phyloP scores from a whole-genome alignment of 2,797 vertebrate genomes.

The Mus caroli region DNA sequence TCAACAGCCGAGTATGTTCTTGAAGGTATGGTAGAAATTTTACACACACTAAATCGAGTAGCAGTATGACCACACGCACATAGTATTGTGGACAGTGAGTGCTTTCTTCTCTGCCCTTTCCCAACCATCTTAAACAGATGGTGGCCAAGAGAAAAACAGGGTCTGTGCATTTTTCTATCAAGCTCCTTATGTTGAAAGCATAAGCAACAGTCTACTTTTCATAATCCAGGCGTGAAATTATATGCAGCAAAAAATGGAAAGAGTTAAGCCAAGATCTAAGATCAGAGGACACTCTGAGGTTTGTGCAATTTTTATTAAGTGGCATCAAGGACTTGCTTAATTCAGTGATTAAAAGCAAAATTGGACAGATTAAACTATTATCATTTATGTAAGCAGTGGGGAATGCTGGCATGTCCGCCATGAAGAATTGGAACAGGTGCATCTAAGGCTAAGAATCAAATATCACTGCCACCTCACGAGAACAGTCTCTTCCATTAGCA shows the following conservation, averaged over 20 bases:
- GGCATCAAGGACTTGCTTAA: slow-evolving; percentile 69
- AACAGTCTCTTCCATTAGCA: slow-evolving; percentile 82
- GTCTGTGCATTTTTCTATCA: slow-evolving; percentile 83
- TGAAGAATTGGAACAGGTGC: slow-evolving; percentile 90
- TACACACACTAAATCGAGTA: slow-evolving; percentile 61
- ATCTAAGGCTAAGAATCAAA: slow-evolving; percentile 81
- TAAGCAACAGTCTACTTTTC: slow-evolving; percentile 76
- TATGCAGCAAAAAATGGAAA: slow-evolving; percentile 73
- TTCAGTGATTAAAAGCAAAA: slow-evolving; percentile 86
- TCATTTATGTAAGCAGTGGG: slow-evolving; percentile 82
- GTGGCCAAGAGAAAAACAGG: slow-evolving; percentile 70
- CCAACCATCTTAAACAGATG: slow-evolving; percentile 82
- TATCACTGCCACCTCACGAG: slow-evolving; percentile 72
- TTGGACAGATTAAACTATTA: slow-evolving; percentile 87
- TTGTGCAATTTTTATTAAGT: slow-evolving; percentile 68
- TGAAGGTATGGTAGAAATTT: slow-evolving; percentile 73
- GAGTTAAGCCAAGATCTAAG: slow-evolving; percentile 77
- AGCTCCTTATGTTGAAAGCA: slow-evolving; percentile 74
- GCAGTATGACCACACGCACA: not conserved
- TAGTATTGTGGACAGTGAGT: not conserved
- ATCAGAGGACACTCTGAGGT: slow-evolving; percentile 64
- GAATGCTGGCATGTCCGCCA: slow-evolving; percentile 83
- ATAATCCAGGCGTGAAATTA: slow-evolving; percentile 75
- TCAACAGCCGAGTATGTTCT: slow-evolving; percentile 55
- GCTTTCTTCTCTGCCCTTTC: not conserved